Conservation (phyloP, 2,888 invertebrate species). For the Allacma fusca region DNA sequence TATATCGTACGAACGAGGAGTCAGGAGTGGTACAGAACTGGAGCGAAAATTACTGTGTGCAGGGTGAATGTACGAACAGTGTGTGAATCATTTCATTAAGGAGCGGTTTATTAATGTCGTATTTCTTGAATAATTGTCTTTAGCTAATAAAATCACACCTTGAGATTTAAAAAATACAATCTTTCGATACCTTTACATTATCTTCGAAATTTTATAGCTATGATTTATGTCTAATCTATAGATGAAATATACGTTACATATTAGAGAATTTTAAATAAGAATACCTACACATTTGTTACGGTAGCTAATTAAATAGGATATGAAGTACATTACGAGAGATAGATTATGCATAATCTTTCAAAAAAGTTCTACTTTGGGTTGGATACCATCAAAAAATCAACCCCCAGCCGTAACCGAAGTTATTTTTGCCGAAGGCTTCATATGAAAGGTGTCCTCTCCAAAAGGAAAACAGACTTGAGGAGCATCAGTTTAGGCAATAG, state of each 20-base stretch:
- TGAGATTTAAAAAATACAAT: neutral
- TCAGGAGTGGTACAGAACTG: too few species aligned
- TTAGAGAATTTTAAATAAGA: neutral
- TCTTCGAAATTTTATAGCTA: neutral
- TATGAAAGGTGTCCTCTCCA: neutral
- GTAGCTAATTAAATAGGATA: too few species aligned
- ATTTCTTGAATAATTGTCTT: neutral
- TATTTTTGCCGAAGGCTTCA: constrained; percentile 33
- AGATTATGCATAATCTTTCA: too few species aligned
- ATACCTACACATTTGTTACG: too few species aligned
- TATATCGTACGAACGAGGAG: neutral
- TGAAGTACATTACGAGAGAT: too few species aligned
- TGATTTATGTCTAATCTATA: neutral
- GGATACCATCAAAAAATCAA: constrained; percentile 28
- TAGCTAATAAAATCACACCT: neutral
- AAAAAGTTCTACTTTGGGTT: neutral
- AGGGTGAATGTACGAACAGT: neutral
- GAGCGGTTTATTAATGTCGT: neutral
- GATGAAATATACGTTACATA: neutral
- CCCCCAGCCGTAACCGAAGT: constrained; percentile 32
- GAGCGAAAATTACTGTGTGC: too few species aligned
- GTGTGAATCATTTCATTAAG: neutral
- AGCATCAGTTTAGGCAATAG: neutral
- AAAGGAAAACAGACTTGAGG: neutral
- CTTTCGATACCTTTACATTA: neutral